phyloP scores from a whole-genome alignment of 1,140 invertebrate species.

The Popillia japonica region DNA sequence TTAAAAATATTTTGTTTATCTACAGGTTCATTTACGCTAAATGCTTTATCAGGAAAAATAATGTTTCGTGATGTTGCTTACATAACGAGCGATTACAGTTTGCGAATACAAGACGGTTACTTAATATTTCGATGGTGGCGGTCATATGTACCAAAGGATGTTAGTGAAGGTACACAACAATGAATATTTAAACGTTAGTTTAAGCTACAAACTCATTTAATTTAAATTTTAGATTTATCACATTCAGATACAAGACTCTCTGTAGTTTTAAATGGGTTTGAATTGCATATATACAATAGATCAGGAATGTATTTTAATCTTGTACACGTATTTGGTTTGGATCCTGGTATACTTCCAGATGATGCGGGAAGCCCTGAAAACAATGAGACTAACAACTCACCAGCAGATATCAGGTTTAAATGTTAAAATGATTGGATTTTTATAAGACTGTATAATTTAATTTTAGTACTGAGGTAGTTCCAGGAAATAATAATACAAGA shows the following conservation, averaged over 20 bases:
- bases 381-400: constrained; percentile 61
- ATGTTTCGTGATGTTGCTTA: constrained; percentile 98
- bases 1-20: constrained; percentile 38
- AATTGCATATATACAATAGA: constrained; percentile 95
- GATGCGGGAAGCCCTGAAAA: constrained; percentile 64
- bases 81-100: constrained; percentile 92
- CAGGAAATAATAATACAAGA: constrained; percentile 15
- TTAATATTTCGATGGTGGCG: constrained; percentile 97
- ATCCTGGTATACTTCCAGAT: constrained; percentile 76
- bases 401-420: constrained; percentile 6
- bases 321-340: constrained; percentile 89
- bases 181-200: background rate
- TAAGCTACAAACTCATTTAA: constrained; percentile 15
- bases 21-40: constrained; percentile 91
- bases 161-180: constrained; percentile 80
- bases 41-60: constrained; percentile 95
- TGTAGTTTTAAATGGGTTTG: constrained; percentile 94
- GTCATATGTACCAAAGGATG: constrained; percentile 93
- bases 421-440: background rate
- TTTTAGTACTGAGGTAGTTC: constrained; percentile 2
- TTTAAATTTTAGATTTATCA: constrained; percentile 79
- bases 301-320: constrained; percentile 87
- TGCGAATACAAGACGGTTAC: constrained; percentile 96
- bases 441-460: background rate
- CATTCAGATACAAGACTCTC: constrained; percentile 94